Evolutionary conservation across 2,113 vertebrate genomes (phyloP), one percentile per base, ranked within the genome.

Genomic region (Sinocyclocheilus anophthalmus): DNA sequence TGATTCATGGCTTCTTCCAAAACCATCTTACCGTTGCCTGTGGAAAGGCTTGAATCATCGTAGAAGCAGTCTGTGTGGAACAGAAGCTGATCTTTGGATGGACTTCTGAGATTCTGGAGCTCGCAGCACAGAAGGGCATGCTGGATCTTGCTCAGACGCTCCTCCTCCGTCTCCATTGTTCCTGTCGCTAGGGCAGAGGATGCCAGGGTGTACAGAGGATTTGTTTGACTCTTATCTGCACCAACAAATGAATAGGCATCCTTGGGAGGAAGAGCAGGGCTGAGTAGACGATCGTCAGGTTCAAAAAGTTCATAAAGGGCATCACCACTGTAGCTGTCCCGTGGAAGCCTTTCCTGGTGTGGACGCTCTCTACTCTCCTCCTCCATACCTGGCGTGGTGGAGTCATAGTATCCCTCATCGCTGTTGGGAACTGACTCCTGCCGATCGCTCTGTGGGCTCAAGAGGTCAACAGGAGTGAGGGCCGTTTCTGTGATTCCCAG

Each of bases 361-460:
- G 94, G 88, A 88, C 95, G 94, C 33, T 97, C 97, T 3, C 95
- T 95, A 0, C 88, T 93, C 39, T 99, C 96, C 0, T 97, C 98
- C 1, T 99, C 97, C 0, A 93, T 97, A 75, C 97, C 98, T 0
- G 98, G 97, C 0, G 98, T 99, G 16, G 95, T 97, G 3, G 98
- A 98, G 84, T 99, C 98, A 0, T 98, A 99, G 91, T 99, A 99
- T 5, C 98, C 98, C 90, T 99, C 98, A 0, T 99, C 98, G 0
- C 98, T 99, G 45, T 96, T 99, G 0, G 98, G 98, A 53, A 96
- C 97, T 0, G 98, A 99, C 78, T 98, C 98, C 69, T 98, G 98
- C 88, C 96, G 96, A 88, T 99, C 98, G 3, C 97, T 99, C 90
- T 97, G 97, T 4, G 98, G 98, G 0, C 97, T 98, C 88, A 98